Conservation (phyloP, 2,888 invertebrate species). For the Drosophila pseudotakahashii region DNA sequence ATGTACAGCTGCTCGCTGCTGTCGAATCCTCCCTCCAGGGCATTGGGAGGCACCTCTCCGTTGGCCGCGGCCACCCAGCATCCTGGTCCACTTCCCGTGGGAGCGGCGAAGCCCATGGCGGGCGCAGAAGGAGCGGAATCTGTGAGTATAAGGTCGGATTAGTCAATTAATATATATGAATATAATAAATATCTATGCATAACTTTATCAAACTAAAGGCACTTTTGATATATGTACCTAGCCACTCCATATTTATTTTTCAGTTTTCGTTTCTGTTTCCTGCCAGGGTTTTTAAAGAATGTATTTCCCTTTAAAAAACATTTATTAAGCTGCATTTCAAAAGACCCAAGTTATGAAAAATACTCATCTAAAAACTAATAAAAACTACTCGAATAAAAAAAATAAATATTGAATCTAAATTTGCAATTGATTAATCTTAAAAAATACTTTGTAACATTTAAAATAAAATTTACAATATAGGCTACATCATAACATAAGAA, state of each 20-base stretch:
- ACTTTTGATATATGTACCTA: not conserved
- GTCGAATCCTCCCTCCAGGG: conserved; percentile 88
- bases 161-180: not conserved
- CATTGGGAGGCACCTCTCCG: conserved; percentile 89
- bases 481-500: too few relatives aligned
- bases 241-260: not conserved
- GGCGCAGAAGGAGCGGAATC: conserved; percentile 67
- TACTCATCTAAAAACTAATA: too few relatives aligned
- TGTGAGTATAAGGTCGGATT: conserved; percentile 47
- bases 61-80: conserved; percentile 87
- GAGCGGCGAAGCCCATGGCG: conserved; percentile 71
- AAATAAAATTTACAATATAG: too few relatives aligned
- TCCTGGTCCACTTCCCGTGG: conserved; percentile 82
- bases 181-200: not conserved
- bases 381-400: too few relatives aligned
- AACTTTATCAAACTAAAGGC: not conserved
- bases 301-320: too few relatives aligned
- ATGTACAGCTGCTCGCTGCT: conserved; percentile 87
- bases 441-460: too few relatives aligned
- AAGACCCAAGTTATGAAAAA: too few relatives aligned
- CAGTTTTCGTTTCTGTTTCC: too few relatives aligned
- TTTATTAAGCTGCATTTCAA: too few relatives aligned
- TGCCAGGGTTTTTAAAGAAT: too few relatives aligned
- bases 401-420: too few relatives aligned
- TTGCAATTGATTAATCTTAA: too few relatives aligned